These are phyloP conservation scores for Hemitrygon akajei DNA, from an alignment of 2,797 vertebrate species.

Conservation along the genomic window DNA sequence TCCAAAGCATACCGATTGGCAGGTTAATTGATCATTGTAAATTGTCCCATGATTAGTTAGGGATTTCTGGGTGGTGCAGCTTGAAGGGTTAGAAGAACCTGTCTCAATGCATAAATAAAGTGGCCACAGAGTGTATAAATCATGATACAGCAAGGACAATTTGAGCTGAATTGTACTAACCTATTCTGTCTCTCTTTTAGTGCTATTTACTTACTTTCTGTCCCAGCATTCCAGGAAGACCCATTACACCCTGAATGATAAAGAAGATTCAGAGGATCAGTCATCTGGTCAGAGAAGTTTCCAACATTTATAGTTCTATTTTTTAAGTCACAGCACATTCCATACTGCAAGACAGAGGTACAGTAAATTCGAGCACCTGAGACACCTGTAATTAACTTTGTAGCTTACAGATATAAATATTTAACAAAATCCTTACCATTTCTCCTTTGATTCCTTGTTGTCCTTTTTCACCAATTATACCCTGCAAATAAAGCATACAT, in stretches of 20 bases:
- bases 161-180: background rate
- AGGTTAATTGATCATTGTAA: too few relatives aligned
- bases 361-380: background rate
- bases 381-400: background rate
- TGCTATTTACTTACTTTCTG: slow-evolving; percentile 73
- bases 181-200: background rate
- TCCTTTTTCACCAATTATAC: slow-evolving; percentile 79
- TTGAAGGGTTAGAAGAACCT: too few relatives aligned
- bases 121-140: background rate
- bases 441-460: slow-evolving; percentile 82
- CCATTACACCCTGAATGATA: slow-evolving; percentile 74
- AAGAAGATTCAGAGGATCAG: slow-evolving; percentile 38
- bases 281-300: background rate
- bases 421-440: slow-evolving; percentile 60
- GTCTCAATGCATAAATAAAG: too few relatives aligned
- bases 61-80: too few relatives aligned
- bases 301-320: background rate
- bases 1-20: too few relatives aligned
- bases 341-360: background rate
- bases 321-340: background rate
- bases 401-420: background rate
- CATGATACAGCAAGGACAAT: background rate
- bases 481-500: slow-evolving; percentile 54
- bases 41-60: too few relatives aligned
- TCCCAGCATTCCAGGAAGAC: slow-evolving; percentile 92